phyloP scores from a whole-genome alignment of 1,140 invertebrate genomes.

The Drosophila athabasca region DNA sequence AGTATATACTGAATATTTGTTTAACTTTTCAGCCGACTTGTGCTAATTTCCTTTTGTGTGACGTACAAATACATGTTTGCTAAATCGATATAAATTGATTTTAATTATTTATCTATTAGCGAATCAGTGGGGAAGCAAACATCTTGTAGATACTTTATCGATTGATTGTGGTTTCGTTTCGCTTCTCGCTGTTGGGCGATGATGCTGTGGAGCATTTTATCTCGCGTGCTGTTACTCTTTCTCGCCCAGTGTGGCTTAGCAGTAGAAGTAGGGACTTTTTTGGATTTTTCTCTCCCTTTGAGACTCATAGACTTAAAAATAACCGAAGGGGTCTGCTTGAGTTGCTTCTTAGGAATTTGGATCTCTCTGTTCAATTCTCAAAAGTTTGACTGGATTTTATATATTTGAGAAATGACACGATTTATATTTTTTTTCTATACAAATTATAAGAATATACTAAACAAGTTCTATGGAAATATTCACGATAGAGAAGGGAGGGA shows the following conservation, averaged over 20 bases:
- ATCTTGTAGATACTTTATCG: conserved; percentile 15
- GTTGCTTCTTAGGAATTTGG: no score
- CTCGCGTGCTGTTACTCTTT: no score
- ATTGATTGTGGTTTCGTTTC: conserved; percentile 28
- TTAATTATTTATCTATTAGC: conserved; percentile 82
- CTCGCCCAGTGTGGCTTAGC: no score
- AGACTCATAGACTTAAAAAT: no score
- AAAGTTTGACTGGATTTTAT: neutral
- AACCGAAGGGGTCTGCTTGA: no score
- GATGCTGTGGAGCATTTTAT: neutral
- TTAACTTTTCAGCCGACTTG: conserved; percentile 70
- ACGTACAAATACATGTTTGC: conserved; percentile 27
- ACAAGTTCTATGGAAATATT: no score
- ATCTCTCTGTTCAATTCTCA: conserved; percentile 19
- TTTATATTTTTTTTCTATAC: no score
- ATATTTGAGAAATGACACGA: no score
- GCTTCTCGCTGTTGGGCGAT: neutral
- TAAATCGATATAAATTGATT: conserved; percentile 82
- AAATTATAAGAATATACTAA: no score
- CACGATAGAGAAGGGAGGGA: no score
- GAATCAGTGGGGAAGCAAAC: conserved; percentile 60
- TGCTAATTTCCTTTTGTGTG: conserved; percentile 71
- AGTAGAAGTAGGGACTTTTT: no score
- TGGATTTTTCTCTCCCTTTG: no score
- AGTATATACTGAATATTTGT: conserved; percentile 40